Evolutionary conservation across 1,140 invertebrate genomes (phyloP), one percentile per base, ranked within the genome.

Genomic region (Meteorus sp.): DNA sequence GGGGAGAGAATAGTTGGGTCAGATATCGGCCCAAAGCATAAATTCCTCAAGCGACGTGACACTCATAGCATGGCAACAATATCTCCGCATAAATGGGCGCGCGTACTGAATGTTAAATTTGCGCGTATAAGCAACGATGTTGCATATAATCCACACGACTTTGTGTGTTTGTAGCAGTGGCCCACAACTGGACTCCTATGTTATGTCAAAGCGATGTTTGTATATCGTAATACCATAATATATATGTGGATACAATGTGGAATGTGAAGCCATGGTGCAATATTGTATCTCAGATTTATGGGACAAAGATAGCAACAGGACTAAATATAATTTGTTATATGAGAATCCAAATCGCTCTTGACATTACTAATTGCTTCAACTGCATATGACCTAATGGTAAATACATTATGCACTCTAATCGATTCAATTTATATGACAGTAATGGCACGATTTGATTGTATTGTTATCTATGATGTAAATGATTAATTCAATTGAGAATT

Each of bases 261-360:
- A 11, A 9, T 63, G 64, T 66, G 66, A 66, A 68, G 59, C 60
- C 61, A 62, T 54, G 62, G 57, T 54, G 62, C 65, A 72, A 71
- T 72, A 73, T 72, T 68, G 68, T 67, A 63, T 68, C 70, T 68
- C 61, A 72, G 67, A 75, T 75, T 73, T 75, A 75, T 75, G 67
- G 66, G 51, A 56, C 59, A 62, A 70, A 73, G 71, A 75, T 73
- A 75, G 63, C 55, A 44, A 13, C 57, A 31, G 43, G 54, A n/a
- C n/a, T 44, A 17, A 23, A 9, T 52, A 41, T 23, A n/a, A 72
- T 73, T 70, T 65, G 67, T 73, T 69, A 67, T 61, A n/a, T n/a
- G n/a, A n/a, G 52, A 54, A 65, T 69, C 70, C 67, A 70, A 71
- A 71, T 70, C 65, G 65, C 29, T 50, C 63, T 48, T 59, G 62